Evolutionary conservation across 2,113 vertebrate species (phyloP), one percentile per base, ranked within the genome.

Genomic region (Ciconia maguari): DNA sequence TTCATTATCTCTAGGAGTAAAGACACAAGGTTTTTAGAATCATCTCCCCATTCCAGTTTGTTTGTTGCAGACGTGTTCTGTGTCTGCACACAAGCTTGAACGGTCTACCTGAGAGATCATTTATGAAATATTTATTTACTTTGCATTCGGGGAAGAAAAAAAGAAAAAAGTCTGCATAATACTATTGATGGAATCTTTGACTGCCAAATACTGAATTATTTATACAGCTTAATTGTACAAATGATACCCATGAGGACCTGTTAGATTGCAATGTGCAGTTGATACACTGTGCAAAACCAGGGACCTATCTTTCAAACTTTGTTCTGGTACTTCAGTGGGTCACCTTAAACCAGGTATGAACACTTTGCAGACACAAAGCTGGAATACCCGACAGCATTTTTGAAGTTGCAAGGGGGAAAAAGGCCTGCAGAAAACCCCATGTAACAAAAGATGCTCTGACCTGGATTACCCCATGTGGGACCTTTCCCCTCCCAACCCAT

Each of bases 171-270:
- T 51, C 90, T 91, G 58, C 79, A 64, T 91, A 72, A 79, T 95
- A 95, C 88, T 92, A 91, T 76, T 72, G 92, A 85, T 89, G 61
- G 71, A 92, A 54, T 96, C 55, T 62, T 82, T 83, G 79, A 61
- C 61, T 93, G 84, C 69, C 87, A 93, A 87, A 74, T 57, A 46
- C 68, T 97, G 80, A 97, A 96, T 96, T 97, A 97, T 97, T 97
- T 58, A 97, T 93, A 38, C 9, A 16, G 4, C 38, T 89, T 93
- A 78, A 95, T 87, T 93, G 96, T 96, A 74, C 74, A 87, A 92
- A 88, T 38, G n/a, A 96, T 96, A 92, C 87, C 66, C 93, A 52
- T 6, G 49, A 92, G 61, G 76, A 92, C 57, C 74, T 82, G 91
- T 74, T 93, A 62, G 77, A 78, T 90, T 94, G 89, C 65, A 94